Evolutionary conservation across 2,797 vertebrate species (phyloP).

Genomic region (Stomatorhinus walkeri): DNA sequence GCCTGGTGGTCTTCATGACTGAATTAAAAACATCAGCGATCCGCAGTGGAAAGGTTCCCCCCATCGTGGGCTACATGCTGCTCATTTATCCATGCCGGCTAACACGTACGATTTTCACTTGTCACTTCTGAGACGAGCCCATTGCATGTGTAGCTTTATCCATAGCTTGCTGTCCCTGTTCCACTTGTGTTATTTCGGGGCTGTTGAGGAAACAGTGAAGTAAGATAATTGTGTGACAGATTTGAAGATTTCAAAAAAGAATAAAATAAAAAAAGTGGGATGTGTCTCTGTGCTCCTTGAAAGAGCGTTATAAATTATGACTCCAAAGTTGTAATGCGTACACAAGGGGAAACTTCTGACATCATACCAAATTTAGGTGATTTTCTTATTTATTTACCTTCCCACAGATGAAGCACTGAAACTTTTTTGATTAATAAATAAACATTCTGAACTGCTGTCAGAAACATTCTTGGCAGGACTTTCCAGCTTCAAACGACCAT

Average conservation of each 20-base stretch:
- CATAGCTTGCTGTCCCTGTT: background rate
- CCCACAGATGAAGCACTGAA: slow-evolving; percentile 1
- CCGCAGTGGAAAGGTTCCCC: background rate
- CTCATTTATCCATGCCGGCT: background rate
- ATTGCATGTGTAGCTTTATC: background rate
- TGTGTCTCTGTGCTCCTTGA: slow-evolving; percentile 1
- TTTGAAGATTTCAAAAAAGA: slow-evolving; percentile 11
- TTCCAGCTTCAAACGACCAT: slow-evolving; percentile 10
- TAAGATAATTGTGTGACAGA: slow-evolving; percentile 18
- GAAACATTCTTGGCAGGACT: slow-evolving; percentile 8
- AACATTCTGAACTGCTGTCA: slow-evolving; percentile 3
- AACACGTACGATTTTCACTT: background rate
- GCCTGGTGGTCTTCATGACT: background rate
- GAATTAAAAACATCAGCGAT: background rate
- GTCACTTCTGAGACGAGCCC: background rate
- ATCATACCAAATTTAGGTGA: slow-evolving; percentile 3
- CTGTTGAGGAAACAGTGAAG: slow-evolving; percentile 3
- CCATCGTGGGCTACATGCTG: background rate
- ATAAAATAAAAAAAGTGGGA: background rate
- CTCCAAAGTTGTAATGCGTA: slow-evolving; percentile 5
- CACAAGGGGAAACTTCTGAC: background rate
- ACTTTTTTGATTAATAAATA: slow-evolving; percentile 11
- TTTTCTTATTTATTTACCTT: slow-evolving; percentile 12
- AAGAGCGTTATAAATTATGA: slow-evolving; percentile 5
- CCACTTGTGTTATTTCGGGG: slow-evolving; percentile 4